phyloP scores from a whole-genome alignment of 2,888 invertebrate genomes.

The Axea sp. region DNA sequence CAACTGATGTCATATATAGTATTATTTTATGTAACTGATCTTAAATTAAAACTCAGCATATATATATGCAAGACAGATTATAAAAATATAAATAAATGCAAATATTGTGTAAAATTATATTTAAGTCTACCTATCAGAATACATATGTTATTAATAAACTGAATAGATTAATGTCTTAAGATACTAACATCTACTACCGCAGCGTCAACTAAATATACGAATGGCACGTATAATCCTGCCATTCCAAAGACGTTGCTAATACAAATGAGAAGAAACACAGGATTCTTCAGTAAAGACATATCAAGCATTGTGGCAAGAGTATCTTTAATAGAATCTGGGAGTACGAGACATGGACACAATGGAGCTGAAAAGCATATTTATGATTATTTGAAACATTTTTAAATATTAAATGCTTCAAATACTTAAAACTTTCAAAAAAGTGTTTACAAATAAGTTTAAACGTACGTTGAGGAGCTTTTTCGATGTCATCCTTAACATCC shows the following conservation, averaged over 20 bases:
- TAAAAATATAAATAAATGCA: slow-evolving; percentile 3
- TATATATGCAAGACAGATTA: no score
- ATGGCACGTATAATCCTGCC: slow-evolving; percentile 98
- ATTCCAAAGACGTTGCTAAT: slow-evolving; percentile 98
- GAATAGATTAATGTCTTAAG: background rate
- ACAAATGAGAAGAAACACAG: slow-evolving; percentile 94
- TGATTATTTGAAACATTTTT: no score
- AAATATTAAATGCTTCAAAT: no score
- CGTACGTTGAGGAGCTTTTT: slow-evolving; percentile 79
- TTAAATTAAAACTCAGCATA: no score
- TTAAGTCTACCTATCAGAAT: background rate
- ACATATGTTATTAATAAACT: slow-evolving; percentile 8
- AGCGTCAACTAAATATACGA: slow-evolving; percentile 94
- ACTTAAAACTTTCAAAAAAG: no score
- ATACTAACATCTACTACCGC: slow-evolving; percentile 85
- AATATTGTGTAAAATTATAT: slow-evolving; percentile 10
- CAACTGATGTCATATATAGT: no score
- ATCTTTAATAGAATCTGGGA: slow-evolving; percentile 90
- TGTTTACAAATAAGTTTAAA: no score
- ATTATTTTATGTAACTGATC: no score
- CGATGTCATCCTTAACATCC: slow-evolving; percentile 83
- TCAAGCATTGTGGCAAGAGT: slow-evolving; percentile 95
- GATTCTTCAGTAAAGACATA: slow-evolving; percentile 91
- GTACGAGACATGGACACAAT: slow-evolving; percentile 88
- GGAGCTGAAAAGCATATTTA: slow-evolving; percentile 87